Evolutionary conservation across 2,797 vertebrate genomes (phyloP).

Genomic region (Enoplosus armatus): DNA sequence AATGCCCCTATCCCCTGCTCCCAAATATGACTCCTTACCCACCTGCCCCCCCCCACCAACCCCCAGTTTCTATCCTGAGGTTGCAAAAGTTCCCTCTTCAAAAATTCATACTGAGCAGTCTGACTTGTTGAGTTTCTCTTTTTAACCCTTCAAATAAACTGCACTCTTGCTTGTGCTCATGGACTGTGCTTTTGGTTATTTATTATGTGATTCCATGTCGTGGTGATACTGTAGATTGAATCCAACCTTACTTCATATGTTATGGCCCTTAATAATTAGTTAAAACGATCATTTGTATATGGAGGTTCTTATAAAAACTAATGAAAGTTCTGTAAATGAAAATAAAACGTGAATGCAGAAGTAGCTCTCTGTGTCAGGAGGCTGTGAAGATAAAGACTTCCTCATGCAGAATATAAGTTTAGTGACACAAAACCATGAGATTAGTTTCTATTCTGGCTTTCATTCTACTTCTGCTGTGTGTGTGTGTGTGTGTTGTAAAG

Average conservation of each 20-base stretch:
- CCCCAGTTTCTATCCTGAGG: not conserved
- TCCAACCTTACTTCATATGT: not conserved
- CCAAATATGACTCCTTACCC: not conserved
- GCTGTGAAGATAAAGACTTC: not conserved
- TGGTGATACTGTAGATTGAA: not conserved
- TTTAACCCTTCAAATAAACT: conserved; percentile 70
- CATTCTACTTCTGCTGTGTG: no score
- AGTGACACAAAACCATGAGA: not conserved
- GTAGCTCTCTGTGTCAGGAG: not conserved
- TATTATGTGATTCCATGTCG: not conserved
- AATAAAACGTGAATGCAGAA: conserved; percentile 22
- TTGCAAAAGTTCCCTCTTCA: not conserved
- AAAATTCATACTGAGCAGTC: conserved; percentile 5
- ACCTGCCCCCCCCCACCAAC: not conserved
- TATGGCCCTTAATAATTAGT: not conserved
- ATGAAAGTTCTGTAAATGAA: not conserved
- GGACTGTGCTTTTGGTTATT: conserved; percentile 2
- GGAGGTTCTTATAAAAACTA: not conserved
- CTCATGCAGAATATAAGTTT: not conserved
- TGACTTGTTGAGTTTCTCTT: conserved; percentile 48
- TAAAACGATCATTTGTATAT: not conserved
- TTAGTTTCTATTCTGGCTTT: not conserved
- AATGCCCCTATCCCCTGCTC: conserved; percentile 8
- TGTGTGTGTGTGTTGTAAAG: not conserved
- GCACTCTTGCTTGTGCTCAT: conserved; percentile 38